These are phyloP conservation scores for Cydia splendana DNA, from an alignment of 1,140 invertebrate genomes.

Conservation along the genomic window DNA sequence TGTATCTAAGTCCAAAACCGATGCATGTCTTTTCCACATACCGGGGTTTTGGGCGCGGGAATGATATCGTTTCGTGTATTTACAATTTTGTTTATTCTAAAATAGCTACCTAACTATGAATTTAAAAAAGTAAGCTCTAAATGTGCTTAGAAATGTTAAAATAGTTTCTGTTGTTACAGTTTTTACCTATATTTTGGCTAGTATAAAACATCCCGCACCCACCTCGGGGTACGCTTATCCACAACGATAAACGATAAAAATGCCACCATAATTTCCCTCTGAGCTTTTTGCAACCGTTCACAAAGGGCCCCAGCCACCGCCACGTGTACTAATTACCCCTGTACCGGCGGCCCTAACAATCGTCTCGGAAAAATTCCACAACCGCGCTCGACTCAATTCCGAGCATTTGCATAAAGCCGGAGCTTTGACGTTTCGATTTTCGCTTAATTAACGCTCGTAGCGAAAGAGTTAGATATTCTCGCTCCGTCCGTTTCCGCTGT, in stretches of 20 bases:
- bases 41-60: no score
- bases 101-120: no score
- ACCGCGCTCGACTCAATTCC: conserved; percentile 61
- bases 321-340: conserved; percentile 53
- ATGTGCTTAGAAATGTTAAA: no score
- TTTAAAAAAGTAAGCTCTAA: no score
- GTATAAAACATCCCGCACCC: background rate
- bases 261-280: background rate
- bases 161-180: no score
- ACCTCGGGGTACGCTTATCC: background rate
- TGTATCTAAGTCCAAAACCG: no score
- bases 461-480: conserved; percentile 59
- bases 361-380: conserved; percentile 58
- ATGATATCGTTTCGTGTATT: no score
- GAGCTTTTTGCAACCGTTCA: background rate
- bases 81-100: no score
- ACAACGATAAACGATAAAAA: conserved; percentile 11
- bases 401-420: conserved; percentile 68
- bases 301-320: background rate
- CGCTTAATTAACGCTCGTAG: conserved; percentile 73
- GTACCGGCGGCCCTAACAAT: conserved; percentile 52
- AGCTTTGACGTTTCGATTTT: conserved; percentile 74
- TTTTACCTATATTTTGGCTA: background rate
- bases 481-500: conserved; percentile 52
- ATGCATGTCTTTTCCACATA: no score